These are phyloP conservation scores for Scatophagus argus DNA, from an alignment of 2,113 vertebrate species.

Conservation along the genomic window DNA sequence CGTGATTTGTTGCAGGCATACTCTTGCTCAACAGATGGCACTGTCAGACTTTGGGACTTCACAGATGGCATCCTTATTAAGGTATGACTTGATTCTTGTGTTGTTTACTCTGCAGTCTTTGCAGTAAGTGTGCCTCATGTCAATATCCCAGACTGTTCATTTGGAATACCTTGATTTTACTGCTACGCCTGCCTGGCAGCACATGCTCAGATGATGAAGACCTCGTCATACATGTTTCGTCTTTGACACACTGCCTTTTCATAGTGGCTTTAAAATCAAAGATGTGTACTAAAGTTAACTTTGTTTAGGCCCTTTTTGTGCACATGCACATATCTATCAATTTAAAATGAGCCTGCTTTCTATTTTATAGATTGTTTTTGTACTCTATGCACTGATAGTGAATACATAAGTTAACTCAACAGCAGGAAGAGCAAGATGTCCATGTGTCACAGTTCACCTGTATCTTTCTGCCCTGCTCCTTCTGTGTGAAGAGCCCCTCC, in stretches of 20 bases:
- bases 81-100: constrained; percentile 73
- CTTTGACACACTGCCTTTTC: neutral
- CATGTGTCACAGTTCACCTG: neutral
- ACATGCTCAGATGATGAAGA: neutral
- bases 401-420: neutral
- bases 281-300: neutral
- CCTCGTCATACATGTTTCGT: neutral
- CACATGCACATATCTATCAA: too few species aligned
- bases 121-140: neutral
- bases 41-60: constrained; percentile 95
- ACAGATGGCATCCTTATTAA: constrained; percentile 95
- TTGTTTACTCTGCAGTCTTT: neutral
- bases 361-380: neutral
- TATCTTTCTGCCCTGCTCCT: too few species aligned
- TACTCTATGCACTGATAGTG: neutral
- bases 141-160: neutral
- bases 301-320: neutral
- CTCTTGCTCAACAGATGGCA: constrained; percentile 94
- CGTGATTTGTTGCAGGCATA: constrained; percentile 83
- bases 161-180: neutral
- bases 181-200: neutral
- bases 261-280: neutral
- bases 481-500: too few species aligned
- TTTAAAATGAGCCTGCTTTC: too few species aligned
- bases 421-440: neutral